Evolutionary conservation across 1,140 invertebrate genomes (phyloP).

Genomic region (Apis mellifera): Amel_HAv3.1 CM009934.2:8600001-8600500

Average conservation of each 20-base stretch:
- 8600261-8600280: constrained; percentile 12
- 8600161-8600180: constrained; percentile 51
- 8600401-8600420: neutral
- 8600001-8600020: neutral
- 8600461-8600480: neutral
- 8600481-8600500: too few species aligned
- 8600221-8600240: constrained; percentile 52
- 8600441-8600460: neutral
- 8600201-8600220: constrained; percentile 52
- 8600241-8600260: constrained; percentile 40
- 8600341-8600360: neutral
- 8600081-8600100: constrained; percentile 9
- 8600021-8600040: neutral
- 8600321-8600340: neutral
- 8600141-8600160: constrained; percentile 44
- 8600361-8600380: neutral
- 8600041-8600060: neutral
- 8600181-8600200: constrained; percentile 58
- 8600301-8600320: neutral
- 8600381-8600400: neutral
- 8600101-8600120: constrained; percentile 33
- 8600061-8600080: neutral
- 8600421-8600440: neutral
- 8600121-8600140: constrained; percentile 35
- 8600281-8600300: neutral